Evolutionary conservation across 2,113 vertebrate species (phyloP).

Genomic region (Rhadina sibilatrix): DNA sequence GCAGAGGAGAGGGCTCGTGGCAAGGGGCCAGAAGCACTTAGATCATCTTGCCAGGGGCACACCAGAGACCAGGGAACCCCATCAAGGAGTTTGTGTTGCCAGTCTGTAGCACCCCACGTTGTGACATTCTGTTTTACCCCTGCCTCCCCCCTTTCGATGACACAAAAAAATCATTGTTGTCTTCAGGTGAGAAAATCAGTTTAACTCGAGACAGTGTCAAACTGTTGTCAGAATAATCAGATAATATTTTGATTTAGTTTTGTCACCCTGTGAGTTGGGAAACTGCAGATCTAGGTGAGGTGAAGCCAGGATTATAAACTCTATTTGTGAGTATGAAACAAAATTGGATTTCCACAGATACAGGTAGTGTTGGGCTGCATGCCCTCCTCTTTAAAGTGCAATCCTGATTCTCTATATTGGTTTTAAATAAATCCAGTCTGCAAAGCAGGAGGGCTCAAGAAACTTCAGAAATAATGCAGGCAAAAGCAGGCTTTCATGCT

Average conservation of each 20-base stretch:
- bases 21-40: slow-evolving; percentile 82
- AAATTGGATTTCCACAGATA: neutral
- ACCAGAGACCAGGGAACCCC: slow-evolving; percentile 72
- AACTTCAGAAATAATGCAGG: slow-evolving; percentile 21
- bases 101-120: slow-evolving; percentile 74
- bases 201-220: slow-evolving; percentile 76
- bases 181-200: slow-evolving; percentile 78
- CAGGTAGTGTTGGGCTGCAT: neutral
- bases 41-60: slow-evolving; percentile 82
- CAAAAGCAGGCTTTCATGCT: neutral
- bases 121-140: slow-evolving; percentile 74
- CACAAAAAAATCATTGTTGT: slow-evolving; percentile 71
- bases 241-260: slow-evolving; percentile 51
- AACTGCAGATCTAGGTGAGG: slow-evolving; percentile 36
- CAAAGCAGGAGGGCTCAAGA: neutral
- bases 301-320: slow-evolving; percentile 7
- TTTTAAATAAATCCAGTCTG: slow-evolving; percentile 33
- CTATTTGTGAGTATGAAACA: slow-evolving; percentile 27
- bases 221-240: slow-evolving; percentile 70
- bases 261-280: slow-evolving; percentile 40
- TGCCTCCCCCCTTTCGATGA: neutral
- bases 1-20: slow-evolving; percentile 67
- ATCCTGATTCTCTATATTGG: neutral
- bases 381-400: neutral
- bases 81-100: slow-evolving; percentile 72